phyloP scores from a whole-genome alignment of 2,797 vertebrate genomes.

The Chrosomus eos region DNA sequence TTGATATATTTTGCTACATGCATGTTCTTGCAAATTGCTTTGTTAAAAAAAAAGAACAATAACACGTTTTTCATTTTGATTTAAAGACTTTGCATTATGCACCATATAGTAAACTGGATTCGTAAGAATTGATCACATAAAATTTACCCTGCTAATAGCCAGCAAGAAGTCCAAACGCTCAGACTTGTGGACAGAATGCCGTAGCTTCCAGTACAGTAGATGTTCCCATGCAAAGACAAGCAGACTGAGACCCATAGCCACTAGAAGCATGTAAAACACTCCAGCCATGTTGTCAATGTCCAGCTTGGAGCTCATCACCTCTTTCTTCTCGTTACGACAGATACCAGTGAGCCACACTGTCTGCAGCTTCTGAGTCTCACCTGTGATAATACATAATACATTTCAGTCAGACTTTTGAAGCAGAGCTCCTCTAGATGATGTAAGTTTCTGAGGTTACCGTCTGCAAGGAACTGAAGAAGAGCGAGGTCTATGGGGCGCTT shows the following conservation, averaged over 20 bases:
- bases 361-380: slow-evolving; percentile 96
- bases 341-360: slow-evolving; percentile 98
- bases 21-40: neutral
- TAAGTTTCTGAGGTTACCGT: slow-evolving; percentile 75
- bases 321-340: slow-evolving; percentile 98
- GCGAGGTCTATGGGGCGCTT: slow-evolving; percentile 94
- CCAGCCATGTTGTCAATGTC: slow-evolving; percentile 99
- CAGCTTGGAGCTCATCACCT: slow-evolving; percentile 98
- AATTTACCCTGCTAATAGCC: slow-evolving; percentile 91
- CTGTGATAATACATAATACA: slow-evolving; percentile 68
- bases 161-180: slow-evolving; percentile 90
- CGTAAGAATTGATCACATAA: neutral
- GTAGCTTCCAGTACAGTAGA: slow-evolving; percentile 94
- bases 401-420: neutral
- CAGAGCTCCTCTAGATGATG: slow-evolving; percentile 10
- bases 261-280: slow-evolving; percentile 97
- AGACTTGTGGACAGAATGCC: slow-evolving; percentile 85
- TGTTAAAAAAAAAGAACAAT: neutral
- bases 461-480: slow-evolving; percentile 94
- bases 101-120: neutral
- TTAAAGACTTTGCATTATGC: neutral
- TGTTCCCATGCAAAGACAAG: slow-evolving; percentile 97
- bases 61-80: neutral
- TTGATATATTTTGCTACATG: neutral
- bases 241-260: slow-evolving; percentile 96